A percentile compares a stretch with the other conserved stretches of the same genome.
Evolutionary conservation across 2,888 invertebrate species (phyloP).

Genomic region (Criorhina ranunculi): DNA sequence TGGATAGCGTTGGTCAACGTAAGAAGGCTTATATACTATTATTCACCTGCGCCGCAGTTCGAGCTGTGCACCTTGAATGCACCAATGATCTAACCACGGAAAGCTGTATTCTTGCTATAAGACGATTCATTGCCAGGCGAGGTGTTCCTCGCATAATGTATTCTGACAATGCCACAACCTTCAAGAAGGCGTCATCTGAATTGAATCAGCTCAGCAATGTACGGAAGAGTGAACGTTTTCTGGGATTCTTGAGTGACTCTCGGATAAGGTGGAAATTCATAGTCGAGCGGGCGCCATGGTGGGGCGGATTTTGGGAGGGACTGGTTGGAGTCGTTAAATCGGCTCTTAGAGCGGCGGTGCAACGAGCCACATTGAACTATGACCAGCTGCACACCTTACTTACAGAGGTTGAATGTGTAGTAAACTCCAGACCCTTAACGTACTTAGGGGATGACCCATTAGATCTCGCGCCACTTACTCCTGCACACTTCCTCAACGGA

Average conservation of each 20-base stretch:
- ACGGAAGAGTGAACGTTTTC: conserved; percentile 10
- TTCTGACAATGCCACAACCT: conserved; percentile 51
- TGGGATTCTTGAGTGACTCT: conserved; percentile 8
- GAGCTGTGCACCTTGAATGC: conserved; percentile 8
- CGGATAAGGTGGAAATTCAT: no score
- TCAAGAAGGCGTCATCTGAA: conserved; percentile 36
- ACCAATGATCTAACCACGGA: conserved; percentile 9
- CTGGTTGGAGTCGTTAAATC: no score
- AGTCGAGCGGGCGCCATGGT: no score
- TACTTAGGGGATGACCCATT: conserved; percentile 22
- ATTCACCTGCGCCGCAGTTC: conserved; percentile 22
- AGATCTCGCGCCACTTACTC: conserved; percentile 5
- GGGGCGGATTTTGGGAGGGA: conserved; percentile 1
- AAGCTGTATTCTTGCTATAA: conserved; percentile 31
- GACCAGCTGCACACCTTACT: conserved; percentile 19
- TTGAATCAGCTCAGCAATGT: background rate
- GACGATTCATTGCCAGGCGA: conserved; percentile 42
- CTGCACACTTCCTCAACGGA: background rate
- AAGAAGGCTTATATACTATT: conserved; percentile 14
- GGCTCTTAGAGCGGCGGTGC: background rate
- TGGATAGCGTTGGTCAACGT: background rate
- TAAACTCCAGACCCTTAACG: background rate
- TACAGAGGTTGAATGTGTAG: conserved; percentile 8
- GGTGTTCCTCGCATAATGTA: conserved; percentile 32
- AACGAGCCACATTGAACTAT: background rate